Evolutionary conservation across 2,888 invertebrate genomes (phyloP), one percentile per base, ranked within the genome.

Genomic region (Serrognathus titanus): DNA sequence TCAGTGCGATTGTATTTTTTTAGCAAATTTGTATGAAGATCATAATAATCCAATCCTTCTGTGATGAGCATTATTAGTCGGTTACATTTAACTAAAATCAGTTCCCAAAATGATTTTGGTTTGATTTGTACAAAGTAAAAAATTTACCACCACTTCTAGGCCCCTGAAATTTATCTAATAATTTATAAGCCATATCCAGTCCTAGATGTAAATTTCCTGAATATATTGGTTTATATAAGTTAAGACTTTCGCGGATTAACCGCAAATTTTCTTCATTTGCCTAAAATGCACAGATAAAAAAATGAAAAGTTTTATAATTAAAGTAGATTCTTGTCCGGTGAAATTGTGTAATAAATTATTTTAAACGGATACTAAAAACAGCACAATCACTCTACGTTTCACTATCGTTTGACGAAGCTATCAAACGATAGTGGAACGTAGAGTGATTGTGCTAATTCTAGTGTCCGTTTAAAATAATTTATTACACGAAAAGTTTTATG

Each of bases 31-130:
- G 54, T 39, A 12, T 65, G 68, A 71, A 92, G 87, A 78, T 90
- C 95, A 71, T 89, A 91, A 71, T 94, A 93, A 43, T 97, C 96
- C 9, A 97, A 92, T 12, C 97, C 97, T 78, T 99, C 99, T 10
- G 97, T 97, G 67, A 99, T 90, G 64, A 99, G 80, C 97, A 99
- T 97, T 69, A 99, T 97, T 16, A 97, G 97, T 80, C 96, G 90
- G 79, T 94, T 94, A 74, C 92, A 92, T 31, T 31, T 31, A 1
- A 3, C 12, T 43, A 20, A 9, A 20, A 43, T 13, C 43, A 20
- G 2, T 16, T 11, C 12, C 3, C 24, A 37, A 7, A 10, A n/a
- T 3, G 3, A 9, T 49, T 11, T 48, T n/a, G 10, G 16, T 2
- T 48, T 12, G 11, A 35, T n/a, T 12, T 35, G 11, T n/a, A 2